A percentile compares a stretch with the other conserved stretches of the same genome.
Evolutionary conservation across 1,140 invertebrate genomes (phyloP).

Genomic region (Drosophila pruinosa): DNA sequence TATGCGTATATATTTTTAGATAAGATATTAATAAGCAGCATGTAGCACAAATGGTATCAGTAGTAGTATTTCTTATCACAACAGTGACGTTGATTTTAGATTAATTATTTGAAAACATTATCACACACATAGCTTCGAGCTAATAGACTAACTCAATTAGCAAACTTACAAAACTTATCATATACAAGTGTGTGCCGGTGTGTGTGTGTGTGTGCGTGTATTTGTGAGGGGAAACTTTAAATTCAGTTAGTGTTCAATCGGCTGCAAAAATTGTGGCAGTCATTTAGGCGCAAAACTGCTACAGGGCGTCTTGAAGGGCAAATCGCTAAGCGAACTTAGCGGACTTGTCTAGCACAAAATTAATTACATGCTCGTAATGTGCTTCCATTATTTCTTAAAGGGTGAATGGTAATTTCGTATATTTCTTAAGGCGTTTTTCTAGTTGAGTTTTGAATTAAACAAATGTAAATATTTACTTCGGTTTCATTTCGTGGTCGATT

Average conservation of each 20-base stretch:
- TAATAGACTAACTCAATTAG: conserved; percentile 36
- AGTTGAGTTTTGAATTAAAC: conserved; percentile 13
- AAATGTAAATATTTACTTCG: conserved; percentile 35
- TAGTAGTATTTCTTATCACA: conserved; percentile 26
- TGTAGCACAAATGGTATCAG: background rate
- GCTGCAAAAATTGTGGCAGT: conserved; percentile 20
- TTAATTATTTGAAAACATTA: conserved; percentile 45
- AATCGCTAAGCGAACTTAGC: background rate
- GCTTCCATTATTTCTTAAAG: conserved; percentile 20
- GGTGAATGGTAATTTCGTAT: conserved; percentile 24
- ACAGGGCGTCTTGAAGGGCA: background rate
- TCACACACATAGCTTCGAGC: background rate
- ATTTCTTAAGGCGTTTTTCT: conserved; percentile 16
- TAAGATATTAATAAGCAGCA: conserved; percentile 29
- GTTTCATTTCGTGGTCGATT: conserved; percentile 15
- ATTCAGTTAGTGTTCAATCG: conserved; percentile 26
- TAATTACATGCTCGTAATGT: conserved; percentile 35
- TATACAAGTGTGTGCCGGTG: too few species aligned
- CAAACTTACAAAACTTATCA: conserved; percentile 14
- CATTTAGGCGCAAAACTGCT: background rate
- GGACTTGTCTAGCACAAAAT: conserved; percentile 2
- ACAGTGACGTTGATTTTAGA: conserved; percentile 35
- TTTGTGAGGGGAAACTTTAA: conserved; percentile 22
- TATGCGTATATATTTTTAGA: background rate
- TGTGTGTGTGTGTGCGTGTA: background rate